Conservation (phyloP, 1,140 invertebrate genomes). For the Lepidurus packardi region DNA sequence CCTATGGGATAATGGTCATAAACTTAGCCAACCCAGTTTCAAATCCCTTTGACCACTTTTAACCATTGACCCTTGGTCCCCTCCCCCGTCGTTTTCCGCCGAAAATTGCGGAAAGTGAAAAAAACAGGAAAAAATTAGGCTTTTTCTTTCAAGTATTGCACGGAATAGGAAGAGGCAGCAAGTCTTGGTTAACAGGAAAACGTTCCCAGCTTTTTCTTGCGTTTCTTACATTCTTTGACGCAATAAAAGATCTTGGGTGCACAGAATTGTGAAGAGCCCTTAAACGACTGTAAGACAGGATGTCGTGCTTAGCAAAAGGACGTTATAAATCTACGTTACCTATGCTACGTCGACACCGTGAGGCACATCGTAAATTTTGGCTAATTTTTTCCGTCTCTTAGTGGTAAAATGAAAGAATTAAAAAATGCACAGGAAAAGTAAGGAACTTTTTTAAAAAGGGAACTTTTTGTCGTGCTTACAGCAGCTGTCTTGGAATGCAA, state of each 20-base stretch:
- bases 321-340: constrained; percentile 13
- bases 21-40: not conserved
- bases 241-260: not conserved
- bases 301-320: not conserved
- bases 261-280: not conserved
- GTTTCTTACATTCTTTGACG: not conserved
- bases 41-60: not conserved
- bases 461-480: too few species aligned
- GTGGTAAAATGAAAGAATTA: too few species aligned
- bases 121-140: too few species aligned
- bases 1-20: not conserved
- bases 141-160: not conserved
- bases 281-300: constrained; percentile 1
- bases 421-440: too few species aligned
- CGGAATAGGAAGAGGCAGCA: not conserved
- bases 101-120: too few species aligned
- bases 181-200: not conserved
- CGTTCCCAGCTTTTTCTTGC: not conserved
- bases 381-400: not conserved
- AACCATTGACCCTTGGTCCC: not conserved
- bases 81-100: not conserved
- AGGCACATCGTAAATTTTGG: not conserved
- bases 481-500: too few species aligned
- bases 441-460: too few species aligned
- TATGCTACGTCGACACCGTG: not conserved